These are phyloP conservation scores for Danaus chrysippus DNA, from an alignment of 2,888 invertebrate genomes.

Conservation along the genomic window DNA sequence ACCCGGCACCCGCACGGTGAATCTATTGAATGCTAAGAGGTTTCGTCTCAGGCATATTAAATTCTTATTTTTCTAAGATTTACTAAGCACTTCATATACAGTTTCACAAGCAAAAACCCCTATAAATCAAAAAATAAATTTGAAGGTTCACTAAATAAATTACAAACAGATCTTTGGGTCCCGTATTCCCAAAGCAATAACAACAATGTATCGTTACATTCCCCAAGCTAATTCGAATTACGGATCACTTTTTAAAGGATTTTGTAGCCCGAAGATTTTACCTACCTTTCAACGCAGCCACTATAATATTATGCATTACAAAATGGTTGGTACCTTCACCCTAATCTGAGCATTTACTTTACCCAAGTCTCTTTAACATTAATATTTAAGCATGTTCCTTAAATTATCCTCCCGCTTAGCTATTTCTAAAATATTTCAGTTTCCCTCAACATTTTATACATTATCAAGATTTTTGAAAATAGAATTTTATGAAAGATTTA, in stretches of 20 bases:
- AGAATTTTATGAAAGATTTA: no score
- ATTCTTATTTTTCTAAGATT: no score
- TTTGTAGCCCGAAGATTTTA: slow-evolving; percentile 40
- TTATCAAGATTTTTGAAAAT: no score
- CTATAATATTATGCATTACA: slow-evolving; percentile 42
- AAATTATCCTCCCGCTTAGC: no score
- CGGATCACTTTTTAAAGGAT: slow-evolving; percentile 37
- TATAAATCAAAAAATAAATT: slow-evolving; percentile 12
- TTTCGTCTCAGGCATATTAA: no score
- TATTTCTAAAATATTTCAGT: no score
- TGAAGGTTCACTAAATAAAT: slow-evolving; percentile 27
- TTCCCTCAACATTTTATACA: no score
- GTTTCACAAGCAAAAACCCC: neutral
- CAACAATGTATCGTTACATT: slow-evolving; percentile 34
- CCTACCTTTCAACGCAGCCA: slow-evolving; percentile 36
- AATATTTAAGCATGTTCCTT: slow-evolving; percentile 35
- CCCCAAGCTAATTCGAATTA: slow-evolving; percentile 36
- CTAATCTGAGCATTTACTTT: slow-evolving; percentile 48
- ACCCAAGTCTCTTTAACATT: slow-evolving; percentile 27
- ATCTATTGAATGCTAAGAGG: no score
- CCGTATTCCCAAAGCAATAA: slow-evolving; percentile 51
- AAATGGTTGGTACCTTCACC: slow-evolving; percentile 49
- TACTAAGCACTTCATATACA: neutral
- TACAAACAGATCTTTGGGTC: slow-evolving; percentile 36
- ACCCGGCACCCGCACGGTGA: no score